Base-by-base conservation (phyloP, 2,113 vertebrate species). In the Ellobius talpinus region DNA sequence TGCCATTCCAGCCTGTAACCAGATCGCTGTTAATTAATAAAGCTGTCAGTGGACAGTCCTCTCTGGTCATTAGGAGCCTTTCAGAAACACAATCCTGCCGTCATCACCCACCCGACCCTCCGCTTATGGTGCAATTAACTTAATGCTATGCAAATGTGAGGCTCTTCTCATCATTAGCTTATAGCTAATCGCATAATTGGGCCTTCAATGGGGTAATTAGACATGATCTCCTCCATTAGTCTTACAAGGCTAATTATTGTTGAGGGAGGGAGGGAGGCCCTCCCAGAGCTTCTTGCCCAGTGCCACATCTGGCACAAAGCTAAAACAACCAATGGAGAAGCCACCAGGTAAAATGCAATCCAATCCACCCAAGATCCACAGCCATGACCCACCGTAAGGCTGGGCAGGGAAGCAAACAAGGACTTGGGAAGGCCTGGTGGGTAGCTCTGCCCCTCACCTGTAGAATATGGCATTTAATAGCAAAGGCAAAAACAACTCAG, bases 131-230 rank as follows among this genome's bases (percentile, higher is more conserved):
- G 99, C 99, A 99, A 99, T 99, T 99, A 99, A 99, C 99, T 98
- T 99, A 99, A 99, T 99, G 99, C 99, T 99, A 99, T 99, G 99
- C 99, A 99, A 99, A 99, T 99, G 98, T 99, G 99, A 96, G 97
- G 95, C 98, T 98, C 99, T 99, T 99, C 99, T 98, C 98, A 95
- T 99, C 99, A 99, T 99, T 99, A 99, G 99, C 99, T 98, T 98
- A 98, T 97, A 98, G 98, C 97, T 99, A 99, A 99, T 99, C 98
- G 98, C 99, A 99, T 99, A 99, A 99, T 99, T 99, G 99, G 99
- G 99, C 98, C 99, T 99, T 99, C 99, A 98, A 97, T 98, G 98
- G 99, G 99, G 99, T 99, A 99, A 99, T 99, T 99, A 99, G 98
- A 99, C 98, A 98, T 97, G 97, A 98, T 98, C 98, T 98, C 97